Percentiles rank a stretch among this genome's conserved stretches.
phyloP scores from a whole-genome alignment of 1,140 invertebrate genomes.

The Pseudomyrmex sp. region DNA sequence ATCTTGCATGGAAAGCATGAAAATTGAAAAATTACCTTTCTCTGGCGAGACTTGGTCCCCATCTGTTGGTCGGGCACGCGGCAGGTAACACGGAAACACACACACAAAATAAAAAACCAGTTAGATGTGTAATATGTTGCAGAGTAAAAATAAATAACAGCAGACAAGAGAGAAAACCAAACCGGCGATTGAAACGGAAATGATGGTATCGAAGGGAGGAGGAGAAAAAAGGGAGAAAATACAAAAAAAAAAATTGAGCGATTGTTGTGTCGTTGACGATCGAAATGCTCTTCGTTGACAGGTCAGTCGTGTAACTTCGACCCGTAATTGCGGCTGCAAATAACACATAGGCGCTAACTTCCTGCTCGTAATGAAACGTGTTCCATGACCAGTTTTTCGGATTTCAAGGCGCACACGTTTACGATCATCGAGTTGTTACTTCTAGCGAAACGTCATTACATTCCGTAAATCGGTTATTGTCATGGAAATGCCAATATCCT shows the following conservation, averaged over 20 bases:
- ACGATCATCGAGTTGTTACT: constrained; percentile 15
- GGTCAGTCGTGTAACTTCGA: constrained; percentile 21
- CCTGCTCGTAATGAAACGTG: constrained; percentile 30
- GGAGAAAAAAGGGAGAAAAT: not conserved
- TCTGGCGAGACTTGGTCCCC: constrained; percentile 86
- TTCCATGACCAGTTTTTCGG: constrained; percentile 42
- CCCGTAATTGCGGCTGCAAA: constrained; percentile 25
- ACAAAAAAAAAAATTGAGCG: not conserved
- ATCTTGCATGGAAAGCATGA: constrained; percentile 10
- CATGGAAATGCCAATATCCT: constrained; percentile 20
- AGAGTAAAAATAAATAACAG: not conserved
- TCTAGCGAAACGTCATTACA: constrained; percentile 16
- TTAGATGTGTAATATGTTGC: constrained; percentile 69
- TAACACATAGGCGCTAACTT: constrained; percentile 25
- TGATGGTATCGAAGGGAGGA: not conserved
- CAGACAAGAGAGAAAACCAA: too few relatives aligned
- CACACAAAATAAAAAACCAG: constrained; percentile 76
- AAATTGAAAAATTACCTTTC: constrained; percentile 83
- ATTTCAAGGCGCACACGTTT: not conserved
- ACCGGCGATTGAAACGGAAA: not conserved
- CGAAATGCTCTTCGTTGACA: constrained; percentile 4
- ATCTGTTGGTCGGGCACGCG: constrained; percentile 79
- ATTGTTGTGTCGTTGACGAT: constrained; percentile 4
- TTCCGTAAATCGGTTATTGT: constrained; percentile 1
- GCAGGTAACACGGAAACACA: constrained; percentile 75